Conservation (phyloP, 2,888 invertebrate genomes). For the Lathronympha strigana region DNA sequence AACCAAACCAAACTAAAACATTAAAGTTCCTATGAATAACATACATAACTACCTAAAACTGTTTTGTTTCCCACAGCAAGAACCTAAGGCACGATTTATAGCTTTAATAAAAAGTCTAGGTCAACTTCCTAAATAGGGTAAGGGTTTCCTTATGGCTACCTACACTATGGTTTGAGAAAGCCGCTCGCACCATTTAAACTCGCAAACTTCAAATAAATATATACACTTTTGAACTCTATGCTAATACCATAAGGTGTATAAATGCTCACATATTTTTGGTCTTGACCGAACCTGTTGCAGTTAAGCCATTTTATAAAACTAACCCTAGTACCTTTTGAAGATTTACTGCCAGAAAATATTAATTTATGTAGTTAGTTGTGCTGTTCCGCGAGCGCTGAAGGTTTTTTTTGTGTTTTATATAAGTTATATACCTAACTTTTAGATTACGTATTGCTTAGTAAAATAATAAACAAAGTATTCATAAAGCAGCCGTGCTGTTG, state of each 20-base stretch:
- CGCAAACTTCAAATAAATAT: neutral
- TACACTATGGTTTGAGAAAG: constrained; percentile 1
- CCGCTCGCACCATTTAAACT: neutral
- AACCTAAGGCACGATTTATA: constrained; percentile 30
- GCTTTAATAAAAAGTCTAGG: constrained; percentile 36
- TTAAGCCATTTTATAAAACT: neutral
- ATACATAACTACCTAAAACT: neutral
- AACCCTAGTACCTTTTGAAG: constrained; percentile 26
- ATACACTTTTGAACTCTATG: neutral
- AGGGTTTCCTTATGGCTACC: constrained; percentile 32
- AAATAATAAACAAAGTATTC: too few species aligned
- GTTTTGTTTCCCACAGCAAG: constrained; percentile 16
- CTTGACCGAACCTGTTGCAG: neutral
- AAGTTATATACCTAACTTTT: constrained; percentile 7
- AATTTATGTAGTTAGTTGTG: constrained; percentile 26
- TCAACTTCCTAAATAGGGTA: constrained; percentile 36
- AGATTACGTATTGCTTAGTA: neutral
- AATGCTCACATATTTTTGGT: neutral
- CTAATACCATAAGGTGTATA: neutral
- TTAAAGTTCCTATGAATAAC: neutral
- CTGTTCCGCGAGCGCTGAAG: neutral
- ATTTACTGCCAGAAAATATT: constrained; percentile 37
- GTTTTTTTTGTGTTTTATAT: constrained; percentile 12
- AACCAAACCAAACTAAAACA: neutral
- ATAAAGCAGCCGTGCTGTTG: too few species aligned